Conservation (phyloP, 2,113 vertebrate species). For the Limanda limanda region DNA sequence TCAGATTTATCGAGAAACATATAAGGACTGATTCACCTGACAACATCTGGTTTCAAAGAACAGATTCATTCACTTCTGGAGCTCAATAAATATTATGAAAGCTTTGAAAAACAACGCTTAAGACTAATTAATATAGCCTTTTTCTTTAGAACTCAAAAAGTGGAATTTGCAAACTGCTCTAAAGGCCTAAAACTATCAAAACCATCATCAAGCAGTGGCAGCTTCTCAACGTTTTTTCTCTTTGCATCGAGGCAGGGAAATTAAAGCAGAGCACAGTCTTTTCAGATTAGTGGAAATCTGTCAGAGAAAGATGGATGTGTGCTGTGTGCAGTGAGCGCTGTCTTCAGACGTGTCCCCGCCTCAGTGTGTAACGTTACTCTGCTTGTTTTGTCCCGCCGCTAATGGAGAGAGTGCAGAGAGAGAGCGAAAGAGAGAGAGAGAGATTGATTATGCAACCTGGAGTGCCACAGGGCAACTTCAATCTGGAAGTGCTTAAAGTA, state of each 20-base stretch:
- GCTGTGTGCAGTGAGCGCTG: constrained; percentile 19
- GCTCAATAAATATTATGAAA: background rate
- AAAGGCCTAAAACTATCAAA: background rate
- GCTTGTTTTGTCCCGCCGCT: constrained; percentile 60
- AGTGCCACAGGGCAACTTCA: constrained; percentile 81
- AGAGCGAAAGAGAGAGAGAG: constrained; percentile 64
- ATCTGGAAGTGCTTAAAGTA: constrained; percentile 81
- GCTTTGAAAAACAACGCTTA: background rate
- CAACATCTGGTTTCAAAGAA: background rate
- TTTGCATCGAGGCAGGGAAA: constrained; percentile 12
- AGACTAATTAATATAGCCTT: background rate
- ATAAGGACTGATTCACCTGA: background rate
- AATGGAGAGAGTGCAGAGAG: constrained; percentile 64
- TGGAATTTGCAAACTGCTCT: background rate
- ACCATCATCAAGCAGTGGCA: constrained; percentile 3
- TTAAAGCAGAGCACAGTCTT: background rate
- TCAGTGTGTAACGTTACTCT: constrained; percentile 64
- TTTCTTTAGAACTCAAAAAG: background rate
- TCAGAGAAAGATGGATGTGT: constrained; percentile 54
- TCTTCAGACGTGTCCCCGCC: constrained; percentile 41
- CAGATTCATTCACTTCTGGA: background rate
- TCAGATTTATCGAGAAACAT: too few species aligned
- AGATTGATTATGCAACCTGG: constrained; percentile 82
- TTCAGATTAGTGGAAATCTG: constrained; percentile 31
- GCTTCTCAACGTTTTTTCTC: background rate